These are phyloP conservation scores for Channa argus DNA, from an alignment of 2,113 vertebrate species.

Conservation along the genomic window DNA sequence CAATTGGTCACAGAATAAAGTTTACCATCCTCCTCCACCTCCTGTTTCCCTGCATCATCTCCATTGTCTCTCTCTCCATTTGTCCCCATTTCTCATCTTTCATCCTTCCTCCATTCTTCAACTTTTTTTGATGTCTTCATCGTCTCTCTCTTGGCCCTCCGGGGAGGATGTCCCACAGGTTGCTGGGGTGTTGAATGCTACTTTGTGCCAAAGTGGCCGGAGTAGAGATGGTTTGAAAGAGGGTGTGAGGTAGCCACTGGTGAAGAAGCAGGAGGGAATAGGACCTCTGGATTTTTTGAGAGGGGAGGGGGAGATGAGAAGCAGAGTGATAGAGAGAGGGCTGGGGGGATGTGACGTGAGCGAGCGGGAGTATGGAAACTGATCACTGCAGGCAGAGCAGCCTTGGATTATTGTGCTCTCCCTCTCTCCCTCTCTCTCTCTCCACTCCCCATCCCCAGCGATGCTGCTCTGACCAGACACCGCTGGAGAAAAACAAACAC, in stretches of 20 bases:
- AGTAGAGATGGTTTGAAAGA: slow-evolving; percentile 24
- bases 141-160: slow-evolving; percentile 6
- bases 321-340: slow-evolving; percentile 29
- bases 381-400: slow-evolving; percentile 73
- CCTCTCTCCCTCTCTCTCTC: slow-evolving; percentile 24
- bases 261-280: slow-evolving; percentile 13
- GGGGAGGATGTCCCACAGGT: slow-evolving; percentile 46
- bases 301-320: slow-evolving; percentile 56
- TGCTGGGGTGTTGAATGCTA: slow-evolving; percentile 39
- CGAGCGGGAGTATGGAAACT: slow-evolving; percentile 77
- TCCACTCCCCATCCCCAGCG: slow-evolving; percentile 28
- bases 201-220: slow-evolving; percentile 27
- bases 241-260: slow-evolving; percentile 3
- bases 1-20: no score
- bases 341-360: slow-evolving; percentile 67
- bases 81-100: neutral
- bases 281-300: slow-evolving; percentile 28
- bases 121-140: neutral
- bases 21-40: neutral
- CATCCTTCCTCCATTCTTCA: neutral
- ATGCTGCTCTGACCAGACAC: slow-evolving; percentile 64
- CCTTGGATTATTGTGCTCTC: slow-evolving; percentile 50
- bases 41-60: slow-evolving; percentile 5
- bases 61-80: neutral
- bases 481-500: slow-evolving; percentile 60